Evolutionary conservation across 2,113 vertebrate species (phyloP).

Genomic region (Chloropsis cyanopogon): DNA sequence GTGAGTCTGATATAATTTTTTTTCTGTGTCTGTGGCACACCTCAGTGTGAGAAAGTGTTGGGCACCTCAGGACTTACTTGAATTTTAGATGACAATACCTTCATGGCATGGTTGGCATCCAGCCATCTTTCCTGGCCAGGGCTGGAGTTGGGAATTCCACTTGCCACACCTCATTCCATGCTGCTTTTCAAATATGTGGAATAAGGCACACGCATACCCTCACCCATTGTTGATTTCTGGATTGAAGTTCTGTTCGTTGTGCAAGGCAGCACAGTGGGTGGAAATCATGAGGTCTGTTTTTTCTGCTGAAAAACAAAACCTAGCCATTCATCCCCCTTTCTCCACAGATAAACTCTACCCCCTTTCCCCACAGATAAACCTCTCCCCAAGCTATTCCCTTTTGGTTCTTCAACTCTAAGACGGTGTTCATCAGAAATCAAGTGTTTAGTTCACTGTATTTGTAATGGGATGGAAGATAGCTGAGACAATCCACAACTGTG

Average conservation of each 20-base stretch:
- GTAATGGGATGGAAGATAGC: not conserved
- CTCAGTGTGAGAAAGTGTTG: not conserved
- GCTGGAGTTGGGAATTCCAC: not conserved
- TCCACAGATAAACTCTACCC: not conserved
- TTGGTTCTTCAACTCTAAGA: not conserved
- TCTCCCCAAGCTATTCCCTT: not conserved
- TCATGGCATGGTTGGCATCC: not conserved
- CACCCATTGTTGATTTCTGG: not conserved
- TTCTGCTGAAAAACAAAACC: not conserved
- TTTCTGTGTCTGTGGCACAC: not conserved
- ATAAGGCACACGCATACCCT: not conserved
- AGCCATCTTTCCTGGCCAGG: not conserved
- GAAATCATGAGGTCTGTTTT: not conserved
- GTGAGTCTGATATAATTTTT: not conserved
- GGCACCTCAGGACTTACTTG: not conserved
- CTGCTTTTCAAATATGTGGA: not conserved
- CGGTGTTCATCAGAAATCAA: not conserved
- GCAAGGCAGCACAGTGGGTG: accelerated
- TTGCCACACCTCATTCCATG: conserved; percentile 27
- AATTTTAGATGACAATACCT: not conserved
- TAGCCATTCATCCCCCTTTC: not conserved
- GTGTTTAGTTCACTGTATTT: not conserved
- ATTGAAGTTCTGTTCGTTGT: not conserved
- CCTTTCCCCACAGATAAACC: not conserved
- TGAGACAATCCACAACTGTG: not conserved